Evolutionary conservation across 2,113 vertebrate species (phyloP).

Genomic region (Gymnarchus niloticus): DNA sequence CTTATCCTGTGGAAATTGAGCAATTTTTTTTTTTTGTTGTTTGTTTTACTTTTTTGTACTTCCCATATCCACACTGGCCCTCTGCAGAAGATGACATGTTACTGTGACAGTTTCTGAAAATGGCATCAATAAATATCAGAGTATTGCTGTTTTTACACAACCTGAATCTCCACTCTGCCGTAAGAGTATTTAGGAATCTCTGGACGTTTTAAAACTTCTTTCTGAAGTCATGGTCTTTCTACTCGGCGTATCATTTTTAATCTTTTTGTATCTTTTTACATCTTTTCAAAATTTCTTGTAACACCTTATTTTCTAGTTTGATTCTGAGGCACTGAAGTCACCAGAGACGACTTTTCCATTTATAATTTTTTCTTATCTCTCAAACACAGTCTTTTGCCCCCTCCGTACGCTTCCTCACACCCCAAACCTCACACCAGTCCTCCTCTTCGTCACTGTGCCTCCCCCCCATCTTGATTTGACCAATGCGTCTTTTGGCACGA

Average conservation of each 20-base stretch:
- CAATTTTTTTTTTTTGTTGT: constrained; percentile 27
- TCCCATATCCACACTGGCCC: constrained; percentile 58
- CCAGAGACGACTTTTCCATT: neutral
- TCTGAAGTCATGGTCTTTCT: neutral
- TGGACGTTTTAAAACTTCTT: neutral
- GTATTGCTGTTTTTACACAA: constrained; percentile 36
- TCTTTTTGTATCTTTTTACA: neutral
- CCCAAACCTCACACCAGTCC: neutral
- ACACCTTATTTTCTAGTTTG: neutral
- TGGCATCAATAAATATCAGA: constrained; percentile 2
- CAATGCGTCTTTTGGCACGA: constrained; percentile 81
- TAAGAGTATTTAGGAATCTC: constrained; percentile 22
- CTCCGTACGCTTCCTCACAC: neutral
- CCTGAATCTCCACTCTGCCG: constrained; percentile 35
- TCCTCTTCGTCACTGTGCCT: constrained; percentile 1
- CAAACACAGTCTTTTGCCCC: constrained; percentile 42
- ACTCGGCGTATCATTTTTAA: neutral
- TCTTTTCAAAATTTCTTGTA: neutral
- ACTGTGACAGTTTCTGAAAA: no score
- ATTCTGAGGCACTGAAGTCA: neutral
- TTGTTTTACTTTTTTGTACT: constrained; percentile 48
- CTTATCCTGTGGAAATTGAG: constrained; percentile 36
- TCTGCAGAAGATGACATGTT: constrained; percentile 22
- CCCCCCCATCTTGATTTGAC: constrained; percentile 21
- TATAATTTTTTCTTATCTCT: constrained; percentile 30